Evolutionary conservation across 2,888 invertebrate genomes (phyloP).

Genomic region (Deilephila elpenor): DNA sequence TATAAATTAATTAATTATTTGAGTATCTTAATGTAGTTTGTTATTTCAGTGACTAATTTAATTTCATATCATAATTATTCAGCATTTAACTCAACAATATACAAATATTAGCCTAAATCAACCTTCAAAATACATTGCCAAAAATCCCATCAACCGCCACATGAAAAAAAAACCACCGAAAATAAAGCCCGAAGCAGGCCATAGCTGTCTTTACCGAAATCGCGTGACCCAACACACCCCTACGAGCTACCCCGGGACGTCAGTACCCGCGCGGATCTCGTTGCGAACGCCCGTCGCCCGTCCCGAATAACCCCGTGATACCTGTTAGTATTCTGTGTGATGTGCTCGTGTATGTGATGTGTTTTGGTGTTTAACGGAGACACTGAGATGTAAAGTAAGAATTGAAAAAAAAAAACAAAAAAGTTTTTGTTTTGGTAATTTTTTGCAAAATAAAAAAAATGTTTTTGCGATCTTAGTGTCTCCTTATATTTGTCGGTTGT

Average conservation of each 20-base stretch:
- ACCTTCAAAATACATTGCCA: too few species aligned
- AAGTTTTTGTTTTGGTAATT: too few species aligned
- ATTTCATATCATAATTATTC: too few species aligned
- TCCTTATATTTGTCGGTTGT: too few species aligned
- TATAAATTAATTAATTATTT: too few species aligned
- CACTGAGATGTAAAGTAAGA: too few species aligned
- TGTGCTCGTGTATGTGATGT: conserved; percentile 12
- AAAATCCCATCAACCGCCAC: background rate
- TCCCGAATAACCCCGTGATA: background rate
- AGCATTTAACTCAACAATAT: too few species aligned
- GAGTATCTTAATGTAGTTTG: too few species aligned
- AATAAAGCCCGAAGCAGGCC: conserved; percentile 12
- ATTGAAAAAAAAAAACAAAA: too few species aligned
- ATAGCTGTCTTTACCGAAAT: conserved; percentile 71
- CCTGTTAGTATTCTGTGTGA: conserved; percentile 12
- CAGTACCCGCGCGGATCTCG: conserved; percentile 34
- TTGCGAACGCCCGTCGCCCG: background rate
- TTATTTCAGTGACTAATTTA: too few species aligned
- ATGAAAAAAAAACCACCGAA: background rate
- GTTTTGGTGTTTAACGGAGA: background rate
- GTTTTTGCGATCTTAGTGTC: too few species aligned
- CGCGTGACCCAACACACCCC: conserved; percentile 73
- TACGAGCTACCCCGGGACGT: conserved; percentile 52
- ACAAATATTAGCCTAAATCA: too few species aligned
- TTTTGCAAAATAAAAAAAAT: background rate